These are phyloP conservation scores for Cephus spinipes DNA, from an alignment of 2,888 invertebrate species.

Conservation along the genomic window DNA sequence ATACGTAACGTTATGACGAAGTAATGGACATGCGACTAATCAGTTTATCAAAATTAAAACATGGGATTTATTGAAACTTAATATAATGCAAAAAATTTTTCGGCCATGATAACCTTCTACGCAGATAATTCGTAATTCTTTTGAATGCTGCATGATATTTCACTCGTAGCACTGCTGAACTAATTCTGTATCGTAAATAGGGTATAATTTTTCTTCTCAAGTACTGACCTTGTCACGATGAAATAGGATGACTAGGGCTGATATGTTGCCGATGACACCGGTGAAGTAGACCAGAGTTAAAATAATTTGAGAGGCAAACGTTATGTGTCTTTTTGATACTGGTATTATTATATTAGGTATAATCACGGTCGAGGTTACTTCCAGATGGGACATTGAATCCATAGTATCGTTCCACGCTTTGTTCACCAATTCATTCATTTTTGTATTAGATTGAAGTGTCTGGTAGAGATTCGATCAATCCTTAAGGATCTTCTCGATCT, in stretches of 20 bases:
- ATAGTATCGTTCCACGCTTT: conserved; percentile 37
- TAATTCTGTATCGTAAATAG: neutral
- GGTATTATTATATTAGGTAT: conserved; percentile 20
- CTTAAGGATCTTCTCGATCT: too few species aligned
- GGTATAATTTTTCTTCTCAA: neutral
- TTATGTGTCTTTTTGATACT: conserved; percentile 43
- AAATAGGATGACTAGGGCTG: conserved; percentile 81
- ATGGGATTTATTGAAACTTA: neutral
- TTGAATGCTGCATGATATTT: neutral
- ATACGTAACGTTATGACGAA: neutral
- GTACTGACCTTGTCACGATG: conserved; percentile 72
- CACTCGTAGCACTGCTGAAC: neutral
- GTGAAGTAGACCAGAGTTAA: conserved; percentile 73
- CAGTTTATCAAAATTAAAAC: neutral
- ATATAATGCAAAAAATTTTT: neutral
- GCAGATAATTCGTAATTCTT: neutral
- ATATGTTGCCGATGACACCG: conserved; percentile 80
- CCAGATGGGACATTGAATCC: conserved; percentile 12
- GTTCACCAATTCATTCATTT: neutral
- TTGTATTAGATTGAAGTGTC: neutral
- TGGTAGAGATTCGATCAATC: neutral
- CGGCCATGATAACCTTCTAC: neutral
- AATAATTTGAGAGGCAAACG: conserved; percentile 57
- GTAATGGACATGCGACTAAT: neutral
- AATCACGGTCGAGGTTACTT: conserved; percentile 26